These are phyloP conservation scores for Drosophila lini DNA, from an alignment of 1,140 invertebrate genomes.

Conservation along the genomic window DNA sequence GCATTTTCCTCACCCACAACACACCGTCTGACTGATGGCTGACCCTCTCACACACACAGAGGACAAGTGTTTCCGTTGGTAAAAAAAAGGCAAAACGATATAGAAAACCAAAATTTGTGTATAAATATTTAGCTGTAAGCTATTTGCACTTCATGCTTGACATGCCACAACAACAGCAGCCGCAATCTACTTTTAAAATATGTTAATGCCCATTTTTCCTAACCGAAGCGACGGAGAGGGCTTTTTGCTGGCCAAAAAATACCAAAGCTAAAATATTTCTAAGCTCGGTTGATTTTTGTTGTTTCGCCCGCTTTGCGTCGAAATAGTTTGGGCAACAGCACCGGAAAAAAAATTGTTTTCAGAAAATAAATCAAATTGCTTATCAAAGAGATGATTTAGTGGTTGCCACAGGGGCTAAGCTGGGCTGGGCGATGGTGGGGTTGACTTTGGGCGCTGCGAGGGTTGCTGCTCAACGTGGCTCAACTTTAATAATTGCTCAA, in stretches of 20 bases:
- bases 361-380: slow-evolving; percentile 81
- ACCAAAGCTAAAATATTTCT: slow-evolving; percentile 60
- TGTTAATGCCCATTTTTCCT: slow-evolving; percentile 71
- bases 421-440: slow-evolving; percentile 2
- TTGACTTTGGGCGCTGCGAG: neutral
- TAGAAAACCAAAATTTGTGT: slow-evolving; percentile 54
- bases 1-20: slow-evolving; percentile 15
- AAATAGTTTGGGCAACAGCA: slow-evolving; percentile 56
- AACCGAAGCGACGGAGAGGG: slow-evolving; percentile 42
- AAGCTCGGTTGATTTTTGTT: slow-evolving; percentile 40
- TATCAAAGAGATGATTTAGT: slow-evolving; percentile 82
- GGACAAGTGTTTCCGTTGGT: slow-evolving; percentile 12
- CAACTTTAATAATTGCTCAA: slow-evolving; percentile 80
- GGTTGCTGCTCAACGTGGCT: slow-evolving; percentile 20
- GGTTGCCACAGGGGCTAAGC: slow-evolving; percentile 35
- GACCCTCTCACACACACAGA: slow-evolving; percentile 17
- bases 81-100: slow-evolving; percentile 44
- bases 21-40: slow-evolving; percentile 7
- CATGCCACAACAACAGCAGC: slow-evolving; percentile 53
- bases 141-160: slow-evolving; percentile 81
- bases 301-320: slow-evolving; percentile 41
- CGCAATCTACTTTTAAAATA: slow-evolving; percentile 73
- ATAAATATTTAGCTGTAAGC: slow-evolving; percentile 77
- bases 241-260: slow-evolving; percentile 49
- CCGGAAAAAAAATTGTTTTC: slow-evolving; percentile 66